Base-by-base conservation (phyloP, 2,797 vertebrate species). In the Cossypha polioptera region DNA sequence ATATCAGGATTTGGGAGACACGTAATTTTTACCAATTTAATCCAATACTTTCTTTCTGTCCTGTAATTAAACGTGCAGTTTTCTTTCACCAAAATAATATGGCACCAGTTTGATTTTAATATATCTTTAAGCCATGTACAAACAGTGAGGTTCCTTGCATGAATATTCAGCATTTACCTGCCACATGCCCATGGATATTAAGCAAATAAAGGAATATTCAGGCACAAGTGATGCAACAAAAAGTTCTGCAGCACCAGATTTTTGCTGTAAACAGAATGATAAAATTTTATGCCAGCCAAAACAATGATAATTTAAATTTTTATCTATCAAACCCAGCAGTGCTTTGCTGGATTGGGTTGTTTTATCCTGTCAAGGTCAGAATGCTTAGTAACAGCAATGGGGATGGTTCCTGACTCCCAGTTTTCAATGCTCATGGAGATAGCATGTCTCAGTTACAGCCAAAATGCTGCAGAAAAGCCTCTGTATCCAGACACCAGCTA, bases 11-110 rank as follows among this genome's bases (percentile, higher is more conserved):
- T 86, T 72, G 43, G 55, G 71, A 95, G 55, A 51, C 40, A 69
- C 0, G 0, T 35, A 11, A 59, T 88, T 91, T 77, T 71, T 11
- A 4, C 5, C n/a, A n/a, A n/a, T n/a, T n/a, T n/a, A n/a, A 7
- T 50, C 59, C 13, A 85, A 19, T 33, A 24, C 31, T 75, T 75
- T 8, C 12, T 40, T 84, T 73, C 43, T 35, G 40, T 91, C 77
- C 20, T 58, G 11, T 42, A 86, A 91, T 54, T 83, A 80, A 71
- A 38, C 7, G 7, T n/a, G 42, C 22, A 9, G 18, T 51, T 82
- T 83, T 14, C 42, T 83, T 77, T 73, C 65, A 69, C 58, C 35
- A 45, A 86, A 86, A 65, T 38, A 58, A 63, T 7, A 25, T 0
- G 4, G 36, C 69, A 54, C 16, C 24, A 40, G 17, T 45, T 47